phyloP scores from a whole-genome alignment of 2,888 invertebrate genomes.

The Drosophila stalkeri region DNA sequence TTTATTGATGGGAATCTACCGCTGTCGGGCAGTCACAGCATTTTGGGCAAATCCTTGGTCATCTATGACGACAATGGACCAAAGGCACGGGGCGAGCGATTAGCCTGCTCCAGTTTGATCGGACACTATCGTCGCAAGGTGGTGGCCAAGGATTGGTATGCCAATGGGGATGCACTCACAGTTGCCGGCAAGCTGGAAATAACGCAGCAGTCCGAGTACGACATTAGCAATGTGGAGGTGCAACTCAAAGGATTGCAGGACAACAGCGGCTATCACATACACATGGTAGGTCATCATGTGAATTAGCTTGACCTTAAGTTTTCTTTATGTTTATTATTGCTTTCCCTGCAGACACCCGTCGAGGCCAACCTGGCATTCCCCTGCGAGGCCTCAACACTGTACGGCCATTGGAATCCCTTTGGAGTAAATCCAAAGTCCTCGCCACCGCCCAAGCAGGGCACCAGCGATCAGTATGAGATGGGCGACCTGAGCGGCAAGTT shows the following conservation, averaged over 20 bases:
- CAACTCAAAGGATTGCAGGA: constrained; percentile 90
- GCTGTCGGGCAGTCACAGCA: constrained; percentile 90
- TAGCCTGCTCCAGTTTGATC: constrained; percentile 94
- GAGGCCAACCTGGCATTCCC: constrained; percentile 94
- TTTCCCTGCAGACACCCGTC: constrained; percentile 89
- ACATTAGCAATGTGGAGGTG: constrained; percentile 92
- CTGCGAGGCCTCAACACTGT: constrained; percentile 92
- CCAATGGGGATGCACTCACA: constrained; percentile 89
- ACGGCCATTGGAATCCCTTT: constrained; percentile 95
- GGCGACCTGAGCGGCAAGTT: constrained; percentile 95
- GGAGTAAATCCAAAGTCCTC: constrained; percentile 88
- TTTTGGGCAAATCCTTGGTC: constrained; percentile 92
- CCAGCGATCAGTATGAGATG: constrained; percentile 93
- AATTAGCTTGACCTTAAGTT: background rate
- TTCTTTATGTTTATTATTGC: fast-evolving
- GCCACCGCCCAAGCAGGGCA: constrained; percentile 88
- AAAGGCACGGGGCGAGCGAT: constrained; percentile 93
- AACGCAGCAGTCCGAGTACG: constrained; percentile 94
- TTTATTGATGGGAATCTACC: constrained; percentile 92
- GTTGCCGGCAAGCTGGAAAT: constrained; percentile 92
- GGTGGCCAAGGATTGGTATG: constrained; percentile 94
- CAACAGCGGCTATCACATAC: constrained; percentile 92
- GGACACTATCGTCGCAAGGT: constrained; percentile 92
- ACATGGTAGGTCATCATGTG: constrained; percentile 88
- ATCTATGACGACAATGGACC: constrained; percentile 95